Evolutionary conservation across 2,113 vertebrate genomes (phyloP), one percentile per base, ranked within the genome.

Genomic region (Hippocampus barbouri): DNA sequence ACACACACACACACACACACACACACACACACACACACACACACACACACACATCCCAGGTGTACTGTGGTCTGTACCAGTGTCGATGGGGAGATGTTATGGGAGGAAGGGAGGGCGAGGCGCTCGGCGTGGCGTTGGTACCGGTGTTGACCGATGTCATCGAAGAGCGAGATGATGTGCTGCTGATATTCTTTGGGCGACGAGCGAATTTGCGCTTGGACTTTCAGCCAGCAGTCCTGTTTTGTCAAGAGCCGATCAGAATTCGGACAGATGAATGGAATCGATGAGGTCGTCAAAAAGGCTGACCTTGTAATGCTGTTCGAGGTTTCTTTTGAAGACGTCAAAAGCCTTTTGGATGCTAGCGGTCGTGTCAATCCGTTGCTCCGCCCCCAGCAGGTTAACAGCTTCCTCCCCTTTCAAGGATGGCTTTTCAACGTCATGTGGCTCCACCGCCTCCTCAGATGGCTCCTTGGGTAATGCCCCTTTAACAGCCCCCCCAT

Each of bases 301-400:
- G 77, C 80, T 89, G 90, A 96, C 96, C 80, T 86, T 87, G 20
- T 93, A 92, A 1, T 86, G 84, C 34, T 92, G 89, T 71, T 89
- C 92, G 45, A 96, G 80, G 4, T 93, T 88, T 20, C 16, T 9
- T 40, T 81, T 89, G 79, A 95, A 94, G 64, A 23, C 84, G 75
- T 92, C 92, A 81, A 98, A 94, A 2, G 91, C 87, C 60, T 81
- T 20, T 25, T 83, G 78, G 57, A 96, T 72, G 21, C 89, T 87
- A 9, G 83, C 76, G 1, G 76, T 86, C 18, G 76, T 49, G 18
- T 85, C 68, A 9, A 59, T n/a, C 81, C 83, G 86, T 6, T 72
- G 69, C 23, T 81, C 83, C 18, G 9, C 25, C 34, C 4, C 65
- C 15, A 11, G 15, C 2, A 23, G 1, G 0, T 66, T n/a, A 1